These are phyloP conservation scores for Cyrtonyx montezumae DNA, from an alignment of 2,113 vertebrate species.

Conservation along the genomic window DNA sequence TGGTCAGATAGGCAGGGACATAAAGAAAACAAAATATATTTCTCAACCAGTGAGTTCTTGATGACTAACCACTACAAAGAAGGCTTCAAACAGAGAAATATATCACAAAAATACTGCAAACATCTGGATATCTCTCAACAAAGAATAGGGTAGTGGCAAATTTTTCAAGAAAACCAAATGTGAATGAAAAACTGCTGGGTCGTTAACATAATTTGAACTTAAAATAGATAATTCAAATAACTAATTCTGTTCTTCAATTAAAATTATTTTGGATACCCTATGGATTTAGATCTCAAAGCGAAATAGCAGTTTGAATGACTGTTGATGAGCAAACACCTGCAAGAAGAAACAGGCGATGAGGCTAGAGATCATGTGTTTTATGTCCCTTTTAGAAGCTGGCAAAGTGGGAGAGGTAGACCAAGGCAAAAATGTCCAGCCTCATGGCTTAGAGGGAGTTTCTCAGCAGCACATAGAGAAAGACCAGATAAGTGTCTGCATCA, in stretches of 20 bases:
- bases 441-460: fast-evolving
- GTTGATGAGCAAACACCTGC: not conserved
- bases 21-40: not conserved
- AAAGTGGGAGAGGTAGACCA: fast-evolving
- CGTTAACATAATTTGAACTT: not conserved
- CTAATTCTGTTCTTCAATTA: not conserved
- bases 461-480: not conserved
- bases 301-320: not conserved
- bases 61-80: not conserved
- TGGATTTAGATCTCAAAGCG: not conserved
- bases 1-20: not conserved
- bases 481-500: not conserved
- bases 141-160: not conserved
- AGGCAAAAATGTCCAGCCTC: not conserved
- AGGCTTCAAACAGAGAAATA: not conserved
- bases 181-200: not conserved
- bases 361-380: not conserved
- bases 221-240: not conserved
- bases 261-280: not conserved
- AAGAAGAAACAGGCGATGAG: not conserved
- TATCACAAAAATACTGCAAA: not conserved
- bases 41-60: not conserved
- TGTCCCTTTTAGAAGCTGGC: not conserved
- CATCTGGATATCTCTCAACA: not conserved
- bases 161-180: not conserved